Conservation (phyloP, 1,140 invertebrate species). For the Drosophila sp. region DNA sequence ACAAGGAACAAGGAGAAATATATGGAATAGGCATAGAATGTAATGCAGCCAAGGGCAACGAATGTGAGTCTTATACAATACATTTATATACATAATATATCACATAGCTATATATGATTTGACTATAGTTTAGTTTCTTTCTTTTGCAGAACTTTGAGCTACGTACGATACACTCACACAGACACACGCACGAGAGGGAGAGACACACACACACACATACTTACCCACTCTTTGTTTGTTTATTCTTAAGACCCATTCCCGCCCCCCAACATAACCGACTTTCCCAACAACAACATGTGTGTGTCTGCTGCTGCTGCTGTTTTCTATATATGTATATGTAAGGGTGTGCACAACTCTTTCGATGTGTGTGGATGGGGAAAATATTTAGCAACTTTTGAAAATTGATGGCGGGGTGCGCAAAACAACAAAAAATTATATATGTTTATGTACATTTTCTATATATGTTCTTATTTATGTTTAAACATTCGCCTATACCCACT, state of each 20-base stretch:
- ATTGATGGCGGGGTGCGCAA: slow-evolving; percentile 23
- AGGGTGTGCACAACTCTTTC: slow-evolving; percentile 3
- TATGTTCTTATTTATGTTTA: slow-evolving; percentile 12
- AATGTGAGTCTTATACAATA: slow-evolving; percentile 4
- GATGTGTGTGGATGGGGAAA: slow-evolving; percentile 27
- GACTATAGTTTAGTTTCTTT: slow-evolving; percentile 9
- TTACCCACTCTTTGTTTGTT: slow-evolving; percentile 1
- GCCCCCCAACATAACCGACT: neutral
- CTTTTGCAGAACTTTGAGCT: slow-evolving; percentile 52
- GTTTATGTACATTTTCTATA: slow-evolving; percentile 34
- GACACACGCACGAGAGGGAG: neutral
- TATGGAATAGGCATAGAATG: slow-evolving; percentile 12
- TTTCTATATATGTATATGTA: slow-evolving; percentile 25
- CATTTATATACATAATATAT: neutral
- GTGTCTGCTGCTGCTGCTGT: neutral
- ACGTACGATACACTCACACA: slow-evolving; percentile 44
- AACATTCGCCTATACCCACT: neutral
- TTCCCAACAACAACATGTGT: neutral
- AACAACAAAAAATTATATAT: slow-evolving; percentile 39
- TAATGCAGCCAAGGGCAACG: slow-evolving; percentile 43
- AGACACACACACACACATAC: slow-evolving; percentile 20
- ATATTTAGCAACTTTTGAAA: slow-evolving; percentile 29
- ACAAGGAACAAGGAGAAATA: neutral
- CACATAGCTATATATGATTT: neutral
- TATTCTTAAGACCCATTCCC: neutral